These are phyloP conservation scores for Pangasius larnaudii DNA, from an alignment of 2,797 vertebrate genomes.

Conservation along the genomic window DNA sequence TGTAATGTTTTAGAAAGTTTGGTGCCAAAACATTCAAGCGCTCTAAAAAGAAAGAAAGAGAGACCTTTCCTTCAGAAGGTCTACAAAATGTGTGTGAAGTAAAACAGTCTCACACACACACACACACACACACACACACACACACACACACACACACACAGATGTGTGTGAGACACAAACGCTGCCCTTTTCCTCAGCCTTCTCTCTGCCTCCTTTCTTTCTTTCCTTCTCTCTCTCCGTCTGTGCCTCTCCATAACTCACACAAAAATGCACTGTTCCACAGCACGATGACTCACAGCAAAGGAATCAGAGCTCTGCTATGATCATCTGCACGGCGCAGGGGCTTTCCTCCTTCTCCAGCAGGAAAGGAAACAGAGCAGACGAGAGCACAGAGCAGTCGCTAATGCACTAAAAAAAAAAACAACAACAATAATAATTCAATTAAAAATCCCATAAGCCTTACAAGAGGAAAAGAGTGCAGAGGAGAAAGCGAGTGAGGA, in stretches of 20 bases:
- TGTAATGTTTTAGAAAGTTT: slow-evolving; percentile 52
- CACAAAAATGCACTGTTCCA: slow-evolving; percentile 64
- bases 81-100: slow-evolving; percentile 10
- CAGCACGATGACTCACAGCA: slow-evolving; percentile 57
- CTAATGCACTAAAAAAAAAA: neutral
- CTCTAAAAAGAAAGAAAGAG: slow-evolving; percentile 16
- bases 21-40: slow-evolving; percentile 20
- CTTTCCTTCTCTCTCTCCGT: slow-evolving; percentile 34
- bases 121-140: slow-evolving; percentile 31
- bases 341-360: slow-evolving; percentile 57
- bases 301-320: slow-evolving; percentile 60
- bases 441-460: neutral
- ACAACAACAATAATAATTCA: neutral
- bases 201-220: slow-evolving; percentile 27
- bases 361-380: slow-evolving; percentile 58
- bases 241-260: slow-evolving; percentile 51
- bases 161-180: slow-evolving; percentile 47
- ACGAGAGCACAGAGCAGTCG: slow-evolving; percentile 26
- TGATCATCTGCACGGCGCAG: slow-evolving; percentile 56
- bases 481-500: neutral
- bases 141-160: slow-evolving; percentile 33
- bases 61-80: slow-evolving; percentile 22
- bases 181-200: slow-evolving; percentile 33
- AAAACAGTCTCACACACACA: slow-evolving; percentile 43
- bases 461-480: neutral